Evolutionary conservation across 2,113 vertebrate genomes (phyloP).

Genomic region (Lycaon pictus): DNA sequence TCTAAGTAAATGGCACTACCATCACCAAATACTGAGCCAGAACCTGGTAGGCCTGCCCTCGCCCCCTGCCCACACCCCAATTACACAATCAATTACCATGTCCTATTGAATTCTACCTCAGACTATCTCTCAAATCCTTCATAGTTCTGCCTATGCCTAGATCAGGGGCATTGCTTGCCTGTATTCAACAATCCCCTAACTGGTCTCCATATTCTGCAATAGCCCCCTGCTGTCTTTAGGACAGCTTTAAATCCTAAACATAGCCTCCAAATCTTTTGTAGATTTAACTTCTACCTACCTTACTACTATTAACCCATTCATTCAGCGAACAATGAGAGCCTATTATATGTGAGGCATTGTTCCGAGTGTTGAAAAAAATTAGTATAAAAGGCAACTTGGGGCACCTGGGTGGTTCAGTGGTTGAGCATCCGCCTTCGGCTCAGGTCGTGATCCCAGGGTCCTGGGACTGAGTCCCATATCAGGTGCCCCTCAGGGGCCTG

Average conservation of each 20-base stretch:
- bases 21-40: neutral
- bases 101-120: neutral
- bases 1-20: neutral
- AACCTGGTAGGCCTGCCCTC: neutral
- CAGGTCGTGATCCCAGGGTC: too few relatives aligned
- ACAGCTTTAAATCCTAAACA: neutral
- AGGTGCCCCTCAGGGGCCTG: too few relatives aligned
- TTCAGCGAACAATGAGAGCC: neutral
- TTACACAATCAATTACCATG: neutral
- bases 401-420: too few relatives aligned
- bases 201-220: neutral
- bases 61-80: neutral
- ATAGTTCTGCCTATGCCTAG: neutral
- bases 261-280: neutral
- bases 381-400: too few relatives aligned
- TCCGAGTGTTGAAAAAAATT: neutral
- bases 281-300: neutral
- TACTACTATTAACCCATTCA: neutral
- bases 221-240: neutral
- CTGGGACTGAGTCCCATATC: too few relatives aligned
- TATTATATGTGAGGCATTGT: neutral
- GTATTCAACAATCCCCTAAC: too few relatives aligned
- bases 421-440: too few relatives aligned
- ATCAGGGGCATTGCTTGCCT: neutral
- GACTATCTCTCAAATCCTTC: neutral